A percentile compares a stretch with the other conserved stretches of the same genome.
phyloP scores from a whole-genome alignment of 2,888 invertebrate species.

The Halictus ligatus region DNA sequence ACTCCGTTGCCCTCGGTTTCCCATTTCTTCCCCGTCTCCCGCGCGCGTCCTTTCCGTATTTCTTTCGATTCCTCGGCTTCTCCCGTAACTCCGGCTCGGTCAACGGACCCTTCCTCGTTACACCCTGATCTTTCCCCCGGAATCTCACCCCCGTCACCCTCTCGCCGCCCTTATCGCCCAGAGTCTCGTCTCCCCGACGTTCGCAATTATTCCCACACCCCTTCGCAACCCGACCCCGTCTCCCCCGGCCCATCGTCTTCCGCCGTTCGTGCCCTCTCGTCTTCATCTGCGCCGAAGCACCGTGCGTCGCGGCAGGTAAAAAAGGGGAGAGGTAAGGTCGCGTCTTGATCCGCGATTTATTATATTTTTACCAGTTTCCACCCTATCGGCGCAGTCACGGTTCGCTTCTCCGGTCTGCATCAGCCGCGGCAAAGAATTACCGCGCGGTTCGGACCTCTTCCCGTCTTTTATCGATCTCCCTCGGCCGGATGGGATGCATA shows the following conservation, averaged over 20 bases:
- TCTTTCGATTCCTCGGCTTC: slow-evolving; percentile 36
- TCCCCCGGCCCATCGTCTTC: not conserved
- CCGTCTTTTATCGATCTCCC: slow-evolving; percentile 55
- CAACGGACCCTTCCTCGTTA: slow-evolving; percentile 34
- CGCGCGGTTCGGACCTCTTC: slow-evolving; percentile 39
- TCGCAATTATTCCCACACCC: slow-evolving; percentile 46
- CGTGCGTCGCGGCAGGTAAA: slow-evolving; percentile 9
- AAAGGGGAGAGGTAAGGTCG: not conserved
- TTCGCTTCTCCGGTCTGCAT: slow-evolving; percentile 21
- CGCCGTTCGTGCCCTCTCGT: not conserved
- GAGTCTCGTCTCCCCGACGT: not conserved
- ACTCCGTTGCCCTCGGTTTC: not conserved
- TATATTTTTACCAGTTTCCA: slow-evolving; percentile 56
- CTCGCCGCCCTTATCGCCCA: not conserved
- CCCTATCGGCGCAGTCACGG: slow-evolving; percentile 48
- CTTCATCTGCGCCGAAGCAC: not conserved
- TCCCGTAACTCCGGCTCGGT: slow-evolving; percentile 22
- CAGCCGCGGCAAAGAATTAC: slow-evolving; percentile 43
- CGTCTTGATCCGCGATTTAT: slow-evolving; percentile 45
- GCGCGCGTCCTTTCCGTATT: slow-evolving; percentile 28
- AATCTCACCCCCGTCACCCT: not conserved
- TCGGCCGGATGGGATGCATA: slow-evolving; percentile 30
- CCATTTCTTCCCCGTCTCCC: slow-evolving; percentile 3
- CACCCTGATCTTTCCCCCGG: slow-evolving; percentile 25
- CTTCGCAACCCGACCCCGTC: not conserved